Conservation (phyloP, 2,113 vertebrate genomes). For the Nesospiza acunhae region DNA sequence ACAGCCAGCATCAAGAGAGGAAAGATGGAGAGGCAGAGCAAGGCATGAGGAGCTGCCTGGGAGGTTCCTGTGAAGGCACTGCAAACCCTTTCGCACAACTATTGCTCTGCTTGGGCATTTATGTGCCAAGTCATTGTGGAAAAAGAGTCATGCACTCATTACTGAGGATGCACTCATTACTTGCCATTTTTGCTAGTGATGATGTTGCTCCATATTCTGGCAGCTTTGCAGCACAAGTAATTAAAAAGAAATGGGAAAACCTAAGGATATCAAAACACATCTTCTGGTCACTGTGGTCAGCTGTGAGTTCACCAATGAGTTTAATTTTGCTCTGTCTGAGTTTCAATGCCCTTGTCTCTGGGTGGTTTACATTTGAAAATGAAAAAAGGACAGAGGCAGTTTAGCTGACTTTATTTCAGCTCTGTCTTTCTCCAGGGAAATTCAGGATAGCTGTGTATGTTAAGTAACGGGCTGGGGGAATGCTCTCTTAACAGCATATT, state of each 20-base stretch:
- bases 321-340: not conserved
- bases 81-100: not conserved
- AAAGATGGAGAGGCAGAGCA: not conserved
- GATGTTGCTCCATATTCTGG: not conserved
- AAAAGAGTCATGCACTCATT: fast-evolving
- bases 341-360: not conserved
- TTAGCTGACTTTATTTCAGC: not conserved
- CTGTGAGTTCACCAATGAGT: not conserved
- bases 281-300: not conserved
- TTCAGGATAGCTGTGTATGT: not conserved
- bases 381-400: not conserved
- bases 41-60: not conserved
- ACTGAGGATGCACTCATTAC: fast-evolving
- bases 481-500: fast-evolving
- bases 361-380: not conserved
- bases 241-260: not conserved
- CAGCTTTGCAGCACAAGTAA: not conserved
- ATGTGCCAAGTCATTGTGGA: not conserved
- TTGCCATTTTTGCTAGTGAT: not conserved
- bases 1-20: not conserved
- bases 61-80: not conserved
- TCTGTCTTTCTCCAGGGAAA: not conserved
- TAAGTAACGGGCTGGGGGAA: not conserved
- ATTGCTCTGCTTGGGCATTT: not conserved
- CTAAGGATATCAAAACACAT: not conserved